Evolutionary conservation across 1,140 invertebrate genomes (phyloP).

Genomic region (Spodoptera litura): DNA sequence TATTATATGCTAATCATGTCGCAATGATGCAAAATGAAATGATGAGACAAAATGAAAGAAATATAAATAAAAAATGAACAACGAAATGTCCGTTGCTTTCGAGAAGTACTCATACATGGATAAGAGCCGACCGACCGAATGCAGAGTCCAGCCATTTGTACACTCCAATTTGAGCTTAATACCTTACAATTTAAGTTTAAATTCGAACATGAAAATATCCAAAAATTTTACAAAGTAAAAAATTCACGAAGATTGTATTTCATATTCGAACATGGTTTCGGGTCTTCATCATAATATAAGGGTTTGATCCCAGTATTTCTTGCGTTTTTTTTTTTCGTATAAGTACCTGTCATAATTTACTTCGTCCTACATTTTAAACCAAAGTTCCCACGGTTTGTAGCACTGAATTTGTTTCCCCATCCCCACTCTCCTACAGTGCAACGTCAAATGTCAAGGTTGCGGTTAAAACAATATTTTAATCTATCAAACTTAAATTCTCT

Average conservation of each 20-base stretch:
- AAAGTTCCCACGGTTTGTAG: slow-evolving; percentile 29
- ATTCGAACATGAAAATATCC: not conserved
- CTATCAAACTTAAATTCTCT: not conserved
- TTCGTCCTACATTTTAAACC: slow-evolving; percentile 42
- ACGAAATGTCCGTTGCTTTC: slow-evolving; percentile 32
- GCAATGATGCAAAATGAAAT: not conserved
- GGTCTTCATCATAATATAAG: slow-evolving; percentile 19
- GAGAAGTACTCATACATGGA: slow-evolving; percentile 28
- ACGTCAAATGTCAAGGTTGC: slow-evolving; percentile 45
- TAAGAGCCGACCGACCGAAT: slow-evolving; percentile 12
- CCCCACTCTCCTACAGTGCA: slow-evolving; percentile 43
- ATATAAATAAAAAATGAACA: slow-evolving; percentile 35
- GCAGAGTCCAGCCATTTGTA: not conserved
- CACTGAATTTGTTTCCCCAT: slow-evolving; percentile 29
- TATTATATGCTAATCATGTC: not conserved
- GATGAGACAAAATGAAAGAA: not conserved
- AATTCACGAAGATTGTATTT: slow-evolving; percentile 42
- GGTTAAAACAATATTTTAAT: slow-evolving; percentile 36
- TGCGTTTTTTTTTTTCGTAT: slow-evolving; percentile 8
- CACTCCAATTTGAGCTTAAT: not conserved
- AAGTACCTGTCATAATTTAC: slow-evolving; percentile 17
- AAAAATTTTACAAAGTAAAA: slow-evolving; percentile 24
- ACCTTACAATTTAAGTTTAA: not conserved
- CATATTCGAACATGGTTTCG: slow-evolving; percentile 38
- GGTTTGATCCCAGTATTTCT: slow-evolving; percentile 23